Conservation (phyloP, 2,888 invertebrate species). For the Entomobrya proxima region DNA sequence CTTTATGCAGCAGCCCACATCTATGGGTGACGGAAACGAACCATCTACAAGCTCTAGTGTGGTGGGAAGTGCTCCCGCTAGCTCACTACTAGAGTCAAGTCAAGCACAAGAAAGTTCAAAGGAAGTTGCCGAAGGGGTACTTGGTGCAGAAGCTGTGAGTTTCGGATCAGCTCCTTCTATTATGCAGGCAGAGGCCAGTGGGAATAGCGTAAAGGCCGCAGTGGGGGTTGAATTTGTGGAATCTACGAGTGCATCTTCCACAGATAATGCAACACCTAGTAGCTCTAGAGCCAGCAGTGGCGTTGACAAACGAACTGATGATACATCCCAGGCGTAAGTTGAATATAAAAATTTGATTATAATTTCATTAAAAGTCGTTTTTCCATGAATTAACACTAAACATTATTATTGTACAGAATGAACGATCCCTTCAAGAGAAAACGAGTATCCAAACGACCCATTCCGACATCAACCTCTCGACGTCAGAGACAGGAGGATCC, state of each 20-base stretch:
- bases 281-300: slow-evolving; percentile 34
- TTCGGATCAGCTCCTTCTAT: slow-evolving; percentile 63
- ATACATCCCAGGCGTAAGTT: slow-evolving; percentile 42
- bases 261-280: slow-evolving; percentile 38
- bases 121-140: neutral
- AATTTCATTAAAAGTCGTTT: neutral
- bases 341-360: too few species aligned
- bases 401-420: too few species aligned
- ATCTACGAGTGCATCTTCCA: slow-evolving; percentile 17
- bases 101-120: slow-evolving; percentile 38
- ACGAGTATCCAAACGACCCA: slow-evolving; percentile 73
- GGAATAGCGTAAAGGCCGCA: neutral
- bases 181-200: slow-evolving; percentile 32
- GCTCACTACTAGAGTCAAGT: slow-evolving; percentile 49
- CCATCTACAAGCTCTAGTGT: slow-evolving; percentile 49
- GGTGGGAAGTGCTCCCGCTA: slow-evolving; percentile 57
- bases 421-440: slow-evolving; percentile 74
- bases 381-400: neutral
- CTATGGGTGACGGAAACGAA: slow-evolving; percentile 46
- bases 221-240: slow-evolving; percentile 43
- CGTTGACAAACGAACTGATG: slow-evolving; percentile 50
- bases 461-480: slow-evolving; percentile 73
- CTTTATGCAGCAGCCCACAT: slow-evolving; percentile 69
- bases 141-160: slow-evolving; percentile 26
- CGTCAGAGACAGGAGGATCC: slow-evolving; percentile 74